Percentiles rank a stretch among this genome's conserved stretches.
These are phyloP conservation scores for Idris sp. DNA, from an alignment of 1,140 invertebrate species.

Conservation along the genomic window DNA sequence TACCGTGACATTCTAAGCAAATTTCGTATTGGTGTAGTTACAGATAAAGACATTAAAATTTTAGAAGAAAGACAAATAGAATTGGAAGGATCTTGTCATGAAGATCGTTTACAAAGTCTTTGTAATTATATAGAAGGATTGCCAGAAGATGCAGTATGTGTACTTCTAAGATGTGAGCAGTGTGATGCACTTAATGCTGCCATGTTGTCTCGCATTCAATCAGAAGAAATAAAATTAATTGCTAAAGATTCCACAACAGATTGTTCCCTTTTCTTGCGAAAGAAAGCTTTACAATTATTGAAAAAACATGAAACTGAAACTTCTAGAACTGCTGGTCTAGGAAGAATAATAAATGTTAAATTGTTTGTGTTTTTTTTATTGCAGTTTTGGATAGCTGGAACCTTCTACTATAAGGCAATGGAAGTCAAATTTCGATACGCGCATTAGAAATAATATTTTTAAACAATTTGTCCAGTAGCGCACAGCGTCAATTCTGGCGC, in stretches of 20 bases:
- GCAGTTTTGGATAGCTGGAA: no score
- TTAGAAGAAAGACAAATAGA: conserved; percentile 46
- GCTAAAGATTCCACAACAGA: conserved; percentile 51
- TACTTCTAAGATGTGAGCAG: conserved; percentile 23
- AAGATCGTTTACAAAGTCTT: conserved; percentile 44
- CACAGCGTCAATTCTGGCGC: no score
- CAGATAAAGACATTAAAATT: conserved; percentile 25
- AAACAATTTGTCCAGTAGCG: no score
- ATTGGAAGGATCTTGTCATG: conserved; percentile 28
- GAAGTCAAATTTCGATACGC: no score
- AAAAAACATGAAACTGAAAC: conserved; percentile 29
- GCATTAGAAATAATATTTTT: no score
- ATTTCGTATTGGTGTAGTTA: no score
- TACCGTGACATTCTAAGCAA: no score
- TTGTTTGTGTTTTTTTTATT: no score
- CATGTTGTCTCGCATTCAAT: conserved; percentile 51
- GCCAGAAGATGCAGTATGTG: neutral
- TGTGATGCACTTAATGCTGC: conserved; percentile 54
- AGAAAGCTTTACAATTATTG: conserved; percentile 36
- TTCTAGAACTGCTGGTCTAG: conserved; percentile 12
- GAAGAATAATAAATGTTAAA: conserved; percentile 25
- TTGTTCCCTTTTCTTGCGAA: conserved; percentile 31
- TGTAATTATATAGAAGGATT: conserved; percentile 52
- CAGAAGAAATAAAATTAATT: conserved; percentile 56
- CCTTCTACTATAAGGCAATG: no score